Evolutionary conservation across 2,888 invertebrate genomes (phyloP).

Genomic region (Rhagonycha lutea): DNA sequence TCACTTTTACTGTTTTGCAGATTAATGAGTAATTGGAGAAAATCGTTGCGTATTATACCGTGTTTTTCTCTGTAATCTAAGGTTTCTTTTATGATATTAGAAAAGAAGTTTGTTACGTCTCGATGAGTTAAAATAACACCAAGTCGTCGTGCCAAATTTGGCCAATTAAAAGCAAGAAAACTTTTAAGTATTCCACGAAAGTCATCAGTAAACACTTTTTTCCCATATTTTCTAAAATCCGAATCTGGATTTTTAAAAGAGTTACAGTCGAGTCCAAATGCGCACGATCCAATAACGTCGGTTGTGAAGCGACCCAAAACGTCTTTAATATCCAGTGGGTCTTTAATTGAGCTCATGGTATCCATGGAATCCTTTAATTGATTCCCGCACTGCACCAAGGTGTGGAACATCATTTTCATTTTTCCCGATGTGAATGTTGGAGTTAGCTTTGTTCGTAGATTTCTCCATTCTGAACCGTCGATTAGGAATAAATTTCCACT

Average conservation of each 20-base stretch:
- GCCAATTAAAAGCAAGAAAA: not conserved
- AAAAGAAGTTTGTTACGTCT: not conserved
- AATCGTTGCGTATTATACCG: constrained; percentile 56
- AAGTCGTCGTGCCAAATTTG: not conserved
- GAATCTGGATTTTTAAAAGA: constrained; percentile 2
- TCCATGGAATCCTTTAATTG: not conserved
- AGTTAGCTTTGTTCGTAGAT: not conserved
- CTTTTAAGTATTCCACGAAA: not conserved
- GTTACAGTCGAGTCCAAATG: not conserved
- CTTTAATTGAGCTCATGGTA: not conserved
- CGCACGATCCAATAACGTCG: not conserved
- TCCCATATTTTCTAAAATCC: not conserved
- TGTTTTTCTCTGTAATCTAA: constrained; percentile 53
- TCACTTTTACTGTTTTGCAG: constrained; percentile 30
- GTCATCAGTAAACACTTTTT: not conserved
- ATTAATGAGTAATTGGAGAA: constrained; percentile 56
- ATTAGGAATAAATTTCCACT: not conserved
- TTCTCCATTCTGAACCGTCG: not conserved
- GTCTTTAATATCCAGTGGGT: not conserved
- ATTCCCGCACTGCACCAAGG: not conserved
- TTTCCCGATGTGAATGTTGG: not conserved
- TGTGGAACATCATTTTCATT: not conserved
- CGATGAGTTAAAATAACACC: not conserved
- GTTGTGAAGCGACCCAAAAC: not conserved
- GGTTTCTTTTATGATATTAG: constrained; percentile 49